These are phyloP conservation scores for Eutolmus rufibarbis DNA, from an alignment of 2,888 invertebrate genomes.

Conservation along the genomic window DNA sequence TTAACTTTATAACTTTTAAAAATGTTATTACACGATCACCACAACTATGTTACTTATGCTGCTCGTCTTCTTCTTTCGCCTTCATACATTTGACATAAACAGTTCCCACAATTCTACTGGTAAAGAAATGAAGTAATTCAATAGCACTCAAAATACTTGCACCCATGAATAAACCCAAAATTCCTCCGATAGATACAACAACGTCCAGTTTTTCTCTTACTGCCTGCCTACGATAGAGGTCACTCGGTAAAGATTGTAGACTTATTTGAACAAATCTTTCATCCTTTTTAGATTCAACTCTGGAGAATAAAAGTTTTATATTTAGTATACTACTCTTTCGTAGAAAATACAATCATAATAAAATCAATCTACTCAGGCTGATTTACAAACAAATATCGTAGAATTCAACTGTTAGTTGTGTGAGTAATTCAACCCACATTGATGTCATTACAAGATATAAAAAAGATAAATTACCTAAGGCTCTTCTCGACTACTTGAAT, in stretches of 20 bases:
- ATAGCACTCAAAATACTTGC: slow-evolving; percentile 69
- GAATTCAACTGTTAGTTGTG: not conserved
- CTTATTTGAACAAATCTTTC: slow-evolving; percentile 44
- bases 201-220: slow-evolving; percentile 62
- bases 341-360: not conserved
- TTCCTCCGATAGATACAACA: slow-evolving; percentile 68
- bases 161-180: slow-evolving; percentile 68
- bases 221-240: slow-evolving; percentile 64
- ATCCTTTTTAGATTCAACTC: not conserved
- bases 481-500: slow-evolving; percentile 62
- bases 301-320: not conserved
- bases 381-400: not conserved
- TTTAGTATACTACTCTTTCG: not conserved
- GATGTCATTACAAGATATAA: not conserved
- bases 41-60: not conserved
- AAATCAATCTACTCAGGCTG: not conserved
- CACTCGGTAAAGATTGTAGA: slow-evolving; percentile 58
- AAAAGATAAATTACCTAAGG: slow-evolving; percentile 24
- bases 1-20: not conserved
- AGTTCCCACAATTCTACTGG: slow-evolving; percentile 49
- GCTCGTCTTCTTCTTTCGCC: not conserved
- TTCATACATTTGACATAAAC: not conserved
- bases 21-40: not conserved
- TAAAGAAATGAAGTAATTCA: slow-evolving; percentile 68
- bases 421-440: not conserved